Percentiles rank a stretch among this genome's conserved stretches.
Conservation (phyloP, 2,113 vertebrate genomes). For the Acanthochromis polyacanthus region DNA sequence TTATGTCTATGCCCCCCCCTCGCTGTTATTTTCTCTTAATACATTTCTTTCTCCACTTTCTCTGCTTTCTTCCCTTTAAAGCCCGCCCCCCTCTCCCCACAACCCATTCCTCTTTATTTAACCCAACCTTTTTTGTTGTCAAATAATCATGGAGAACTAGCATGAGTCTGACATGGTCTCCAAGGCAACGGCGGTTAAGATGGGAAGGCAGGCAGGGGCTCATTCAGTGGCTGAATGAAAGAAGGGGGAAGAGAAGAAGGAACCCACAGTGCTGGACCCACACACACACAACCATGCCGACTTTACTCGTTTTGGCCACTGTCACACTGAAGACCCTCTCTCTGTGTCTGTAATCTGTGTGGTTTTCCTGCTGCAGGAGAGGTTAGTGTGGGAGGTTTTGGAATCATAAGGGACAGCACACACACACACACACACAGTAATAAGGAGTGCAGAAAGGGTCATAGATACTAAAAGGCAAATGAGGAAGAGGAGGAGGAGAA, state of each 20-base stretch:
- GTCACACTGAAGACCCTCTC: conserved; percentile 58
- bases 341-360: conserved; percentile 63
- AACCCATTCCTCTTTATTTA: conserved; percentile 77
- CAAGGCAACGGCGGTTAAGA: conserved; percentile 86
- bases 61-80: conserved; percentile 43
- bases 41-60: conserved; percentile 54
- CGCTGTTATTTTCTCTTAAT: conserved; percentile 51
- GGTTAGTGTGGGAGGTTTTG: conserved; percentile 30
- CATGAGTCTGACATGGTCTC: conserved; percentile 87
- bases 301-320: conserved; percentile 56
- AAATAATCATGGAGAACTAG: conserved; percentile 88
- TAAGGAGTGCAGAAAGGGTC: conserved; percentile 16
- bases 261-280: conserved; percentile 64
- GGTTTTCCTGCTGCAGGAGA: conserved; percentile 52
- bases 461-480: conserved; percentile 35
- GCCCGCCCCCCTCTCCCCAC: background rate
- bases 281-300: conserved; percentile 29
- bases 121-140: conserved; percentile 86
- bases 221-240: conserved; percentile 84
- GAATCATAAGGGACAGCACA: conserved; percentile 27
- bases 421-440: background rate
- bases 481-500: background rate
- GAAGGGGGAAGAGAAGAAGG: conserved; percentile 72
- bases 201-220: conserved; percentile 83
- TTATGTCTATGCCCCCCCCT: conserved; percentile 45